Evolutionary conservation across 2,113 vertebrate genomes (phyloP).

Genomic region (Apus apus): DNA sequence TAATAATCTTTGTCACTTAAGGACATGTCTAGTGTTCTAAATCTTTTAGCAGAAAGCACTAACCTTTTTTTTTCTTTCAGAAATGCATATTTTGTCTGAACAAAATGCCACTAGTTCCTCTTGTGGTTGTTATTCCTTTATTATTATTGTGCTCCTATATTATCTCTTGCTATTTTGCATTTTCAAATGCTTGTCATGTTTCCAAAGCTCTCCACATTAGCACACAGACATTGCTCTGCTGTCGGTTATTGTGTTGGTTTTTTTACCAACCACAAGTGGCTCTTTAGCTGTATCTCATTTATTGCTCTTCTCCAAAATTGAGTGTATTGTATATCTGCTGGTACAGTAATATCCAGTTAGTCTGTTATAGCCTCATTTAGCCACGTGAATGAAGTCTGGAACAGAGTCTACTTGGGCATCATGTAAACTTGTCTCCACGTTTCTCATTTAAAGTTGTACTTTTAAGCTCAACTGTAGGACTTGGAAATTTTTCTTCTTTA

Average conservation of each 20-base stretch:
- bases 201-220: not conserved
- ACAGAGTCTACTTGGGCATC: not conserved
- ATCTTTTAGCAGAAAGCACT: not conserved
- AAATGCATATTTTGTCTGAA: not conserved
- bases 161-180: not conserved
- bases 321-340: not conserved
- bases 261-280: not conserved
- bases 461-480: not conserved
- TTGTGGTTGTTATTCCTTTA: not conserved
- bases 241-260: too few relatives aligned
- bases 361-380: not conserved
- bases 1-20: not conserved
- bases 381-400: not conserved
- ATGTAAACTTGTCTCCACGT: fast-evolving
- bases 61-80: not conserved
- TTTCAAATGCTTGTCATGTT: not conserved
- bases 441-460: not conserved
- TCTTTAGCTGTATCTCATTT: not conserved
- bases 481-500: not conserved
- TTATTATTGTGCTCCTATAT: not conserved
- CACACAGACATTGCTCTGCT: not conserved
- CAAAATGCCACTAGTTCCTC: not conserved
- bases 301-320: not conserved
- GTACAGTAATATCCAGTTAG: not conserved
- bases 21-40: not conserved